phyloP scores from a whole-genome alignment of 2,888 invertebrate species.

The Agrochola lota region DNA sequence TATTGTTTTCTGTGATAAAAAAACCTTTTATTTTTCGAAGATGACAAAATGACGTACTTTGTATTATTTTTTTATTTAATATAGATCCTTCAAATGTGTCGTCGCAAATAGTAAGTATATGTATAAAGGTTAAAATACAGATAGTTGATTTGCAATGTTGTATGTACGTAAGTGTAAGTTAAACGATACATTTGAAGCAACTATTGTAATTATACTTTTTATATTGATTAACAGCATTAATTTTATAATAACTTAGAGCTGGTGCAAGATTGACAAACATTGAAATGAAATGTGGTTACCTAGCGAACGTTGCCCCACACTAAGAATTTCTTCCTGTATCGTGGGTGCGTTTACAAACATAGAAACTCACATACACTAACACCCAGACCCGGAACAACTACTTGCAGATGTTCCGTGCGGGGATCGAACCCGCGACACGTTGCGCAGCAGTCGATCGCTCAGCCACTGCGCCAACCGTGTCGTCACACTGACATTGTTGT shows the following conservation, averaged over 20 bases:
- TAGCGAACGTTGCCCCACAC: too few species aligned
- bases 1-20: slow-evolving; percentile 89
- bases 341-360: too few species aligned
- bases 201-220: slow-evolving; percentile 65
- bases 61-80: slow-evolving; percentile 59
- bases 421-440: too few species aligned
- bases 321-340: too few species aligned
- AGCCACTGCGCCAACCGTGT: too few species aligned
- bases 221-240: slow-evolving; percentile 63
- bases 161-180: slow-evolving; percentile 56
- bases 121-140: slow-evolving; percentile 57
- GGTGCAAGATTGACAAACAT: slow-evolving; percentile 43
- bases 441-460: too few species aligned
- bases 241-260: slow-evolving; percentile 53
- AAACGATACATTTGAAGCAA: slow-evolving; percentile 65
- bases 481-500: too few species aligned
- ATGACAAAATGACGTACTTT: slow-evolving; percentile 63
- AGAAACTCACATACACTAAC: too few species aligned
- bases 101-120: slow-evolving; percentile 60
- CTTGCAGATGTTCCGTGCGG: too few species aligned
- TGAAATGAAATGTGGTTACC: too few species aligned
- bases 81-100: slow-evolving; percentile 68
- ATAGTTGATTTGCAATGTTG: slow-evolving; percentile 62
- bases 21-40: slow-evolving; percentile 72
- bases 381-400: too few species aligned